Conservation (phyloP, 2,888 invertebrate genomes). For the Tetranychus piercei region DNA sequence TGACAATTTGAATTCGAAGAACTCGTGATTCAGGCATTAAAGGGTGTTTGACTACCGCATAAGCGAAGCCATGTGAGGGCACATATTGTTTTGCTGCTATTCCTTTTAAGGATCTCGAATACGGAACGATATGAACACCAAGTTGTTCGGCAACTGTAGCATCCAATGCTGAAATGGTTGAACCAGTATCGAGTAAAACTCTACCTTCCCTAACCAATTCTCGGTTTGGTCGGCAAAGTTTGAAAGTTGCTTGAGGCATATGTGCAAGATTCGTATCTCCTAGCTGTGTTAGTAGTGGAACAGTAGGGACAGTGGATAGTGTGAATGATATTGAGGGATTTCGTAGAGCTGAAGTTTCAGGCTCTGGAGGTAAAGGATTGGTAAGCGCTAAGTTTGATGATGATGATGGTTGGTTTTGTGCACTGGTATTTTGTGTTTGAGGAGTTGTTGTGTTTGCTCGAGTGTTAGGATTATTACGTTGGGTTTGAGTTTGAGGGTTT, state of each 20-base stretch:
- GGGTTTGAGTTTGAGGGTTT: too few species aligned
- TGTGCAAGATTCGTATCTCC: neutral
- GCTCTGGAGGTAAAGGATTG: too few species aligned
- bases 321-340: too few species aligned
- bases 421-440: too few species aligned
- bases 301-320: too few species aligned
- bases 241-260: neutral
- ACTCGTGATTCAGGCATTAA: neutral
- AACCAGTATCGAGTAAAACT: neutral
- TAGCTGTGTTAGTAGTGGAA: neutral
- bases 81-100: neutral
- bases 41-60: neutral
- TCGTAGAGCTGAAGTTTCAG: too few species aligned
- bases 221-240: neutral
- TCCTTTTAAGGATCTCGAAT: neutral
- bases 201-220: neutral
- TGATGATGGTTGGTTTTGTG: too few species aligned
- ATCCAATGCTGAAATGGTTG: neutral
- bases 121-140: neutral
- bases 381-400: too few species aligned
- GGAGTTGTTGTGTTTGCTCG: too few species aligned
- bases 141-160: neutral
- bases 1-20: neutral
- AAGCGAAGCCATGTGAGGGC: neutral
- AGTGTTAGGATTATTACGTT: too few species aligned